phyloP scores from a whole-genome alignment of 2,888 invertebrate genomes.

The Andrena fulva region DNA sequence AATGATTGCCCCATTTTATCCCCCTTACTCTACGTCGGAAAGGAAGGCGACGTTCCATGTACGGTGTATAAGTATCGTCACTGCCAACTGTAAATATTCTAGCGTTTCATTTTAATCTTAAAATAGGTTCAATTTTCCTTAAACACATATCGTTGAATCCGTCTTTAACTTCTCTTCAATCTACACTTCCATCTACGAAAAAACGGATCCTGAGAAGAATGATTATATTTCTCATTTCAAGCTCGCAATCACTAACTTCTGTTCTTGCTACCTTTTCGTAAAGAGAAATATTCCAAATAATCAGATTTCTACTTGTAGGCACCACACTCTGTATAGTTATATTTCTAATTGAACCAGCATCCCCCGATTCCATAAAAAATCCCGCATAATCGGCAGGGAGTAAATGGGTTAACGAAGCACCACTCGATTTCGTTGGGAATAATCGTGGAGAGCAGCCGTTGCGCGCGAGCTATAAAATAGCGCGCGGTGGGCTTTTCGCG shows the following conservation, averaged over 20 bases:
- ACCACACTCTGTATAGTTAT: too few relatives aligned
- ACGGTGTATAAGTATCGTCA: slow-evolving; percentile 22
- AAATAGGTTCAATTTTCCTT: neutral
- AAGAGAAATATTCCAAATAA: too few relatives aligned
- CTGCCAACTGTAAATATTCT: slow-evolving; percentile 33
- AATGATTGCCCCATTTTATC: slow-evolving; percentile 48
- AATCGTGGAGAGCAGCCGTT: slow-evolving; percentile 7
- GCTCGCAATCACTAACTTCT: too few relatives aligned
- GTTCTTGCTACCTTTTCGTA: too few relatives aligned
- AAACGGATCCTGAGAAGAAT: too few relatives aligned
- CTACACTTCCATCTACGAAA: too few relatives aligned
- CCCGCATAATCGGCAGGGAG: slow-evolving; percentile 4
- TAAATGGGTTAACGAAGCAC: neutral
- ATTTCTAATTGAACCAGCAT: too few relatives aligned
- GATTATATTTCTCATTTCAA: too few relatives aligned
- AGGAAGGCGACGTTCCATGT: slow-evolving; percentile 13
- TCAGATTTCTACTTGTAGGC: too few relatives aligned
- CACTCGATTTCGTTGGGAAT: slow-evolving; percentile 37
- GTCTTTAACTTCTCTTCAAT: too few relatives aligned
- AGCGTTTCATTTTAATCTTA: neutral
- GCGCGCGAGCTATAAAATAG: slow-evolving; percentile 26
- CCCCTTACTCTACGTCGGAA: slow-evolving; percentile 15
- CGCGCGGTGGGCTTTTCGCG: slow-evolving; percentile 29
- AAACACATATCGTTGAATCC: neutral
- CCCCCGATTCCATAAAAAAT: too few relatives aligned